Conservation (phyloP, 2,888 invertebrate genomes). For the Nomada flava region DNA sequence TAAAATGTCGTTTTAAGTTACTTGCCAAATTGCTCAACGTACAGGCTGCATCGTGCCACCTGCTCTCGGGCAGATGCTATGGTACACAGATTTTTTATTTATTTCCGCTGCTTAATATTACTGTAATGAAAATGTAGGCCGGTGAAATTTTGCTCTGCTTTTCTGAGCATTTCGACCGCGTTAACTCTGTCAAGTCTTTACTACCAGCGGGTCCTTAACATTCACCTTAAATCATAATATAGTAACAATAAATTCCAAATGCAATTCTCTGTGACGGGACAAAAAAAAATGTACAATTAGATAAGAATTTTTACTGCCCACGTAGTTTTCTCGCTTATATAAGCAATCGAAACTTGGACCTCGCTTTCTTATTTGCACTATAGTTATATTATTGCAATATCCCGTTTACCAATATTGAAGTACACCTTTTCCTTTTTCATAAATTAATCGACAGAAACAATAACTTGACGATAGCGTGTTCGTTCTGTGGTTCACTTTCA, state of each 20-base stretch:
- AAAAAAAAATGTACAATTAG: neutral
- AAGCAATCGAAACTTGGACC: constrained; percentile 10
- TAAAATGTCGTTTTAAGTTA: constrained; percentile 61
- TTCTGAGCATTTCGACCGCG: constrained; percentile 24
- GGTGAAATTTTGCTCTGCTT: constrained; percentile 62
- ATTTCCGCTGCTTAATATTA: constrained; percentile 62
- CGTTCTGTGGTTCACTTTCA: constrained; percentile 23
- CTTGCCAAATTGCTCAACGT: constrained; percentile 66
- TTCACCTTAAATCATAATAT: neutral
- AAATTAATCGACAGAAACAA: too few relatives aligned
- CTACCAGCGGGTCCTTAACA: neutral
- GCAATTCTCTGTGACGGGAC: neutral
- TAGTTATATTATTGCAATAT: neutral
- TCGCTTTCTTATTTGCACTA: neutral
- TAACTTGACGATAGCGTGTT: too few relatives aligned
- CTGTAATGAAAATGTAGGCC: constrained; percentile 64
- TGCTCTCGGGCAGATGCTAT: constrained; percentile 62
- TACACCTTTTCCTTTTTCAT: neutral
- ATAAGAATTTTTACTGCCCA: neutral
- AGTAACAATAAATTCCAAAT: neutral
- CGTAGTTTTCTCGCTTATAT: neutral
- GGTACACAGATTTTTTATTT: constrained; percentile 64
- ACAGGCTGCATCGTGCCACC: constrained; percentile 38
- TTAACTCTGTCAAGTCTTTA: neutral
- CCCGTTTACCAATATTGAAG: neutral